Evolutionary conservation across 1,140 invertebrate species (phyloP), one percentile per base, ranked within the genome.

Genomic region (Pseudomyrmex flavicornis): DNA sequence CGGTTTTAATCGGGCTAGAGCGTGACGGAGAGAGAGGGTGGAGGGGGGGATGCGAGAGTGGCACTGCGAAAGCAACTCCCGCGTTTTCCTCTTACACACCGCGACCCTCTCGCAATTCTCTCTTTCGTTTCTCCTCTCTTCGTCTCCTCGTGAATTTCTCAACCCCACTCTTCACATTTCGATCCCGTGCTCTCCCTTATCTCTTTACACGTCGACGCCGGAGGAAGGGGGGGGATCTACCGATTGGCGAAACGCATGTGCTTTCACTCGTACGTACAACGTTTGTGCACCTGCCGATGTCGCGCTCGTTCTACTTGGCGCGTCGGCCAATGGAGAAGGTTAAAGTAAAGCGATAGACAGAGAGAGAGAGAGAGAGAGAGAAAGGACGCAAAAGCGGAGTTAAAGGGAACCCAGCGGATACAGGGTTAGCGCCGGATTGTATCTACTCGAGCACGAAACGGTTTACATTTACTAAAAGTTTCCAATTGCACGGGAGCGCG

Each of bases 381-480:
- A 54, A 61, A 83, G 82, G 70, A 87, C 17, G 86, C 72, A 50
- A 82, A 83, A 79, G 26, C 56, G 76, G 83, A 77, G 87, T 84
- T 88, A 85, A 84, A 82, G 83, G 82, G 74, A 69, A 58, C 68
- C 73, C 62, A 84, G 70, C 86, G 84, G 84, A 84, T 90, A 87
- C 87, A 56, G 79, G 88, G 91, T 92, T 92, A 92, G 85, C 79
- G 82, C 72, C 74, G 84, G 88, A 91, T 91, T 90, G 89, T 88
- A 93, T 90, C 90, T 89, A 89, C 84, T 92, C 90, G 88, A 90
- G 87, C 89, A 85, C 87, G 90, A 92, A 92, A 91, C 88, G 85
- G 89, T 93, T 92, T 91, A 92, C 91, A 93, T 92, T 93, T 92
- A 92, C 89, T 90, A 89, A 93, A 92, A 92, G 90, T 93, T 92